Evolutionary conservation across 2,113 vertebrate genomes (phyloP), one percentile per base, ranked within the genome.

Genomic region (Rattus rattus): DNA sequence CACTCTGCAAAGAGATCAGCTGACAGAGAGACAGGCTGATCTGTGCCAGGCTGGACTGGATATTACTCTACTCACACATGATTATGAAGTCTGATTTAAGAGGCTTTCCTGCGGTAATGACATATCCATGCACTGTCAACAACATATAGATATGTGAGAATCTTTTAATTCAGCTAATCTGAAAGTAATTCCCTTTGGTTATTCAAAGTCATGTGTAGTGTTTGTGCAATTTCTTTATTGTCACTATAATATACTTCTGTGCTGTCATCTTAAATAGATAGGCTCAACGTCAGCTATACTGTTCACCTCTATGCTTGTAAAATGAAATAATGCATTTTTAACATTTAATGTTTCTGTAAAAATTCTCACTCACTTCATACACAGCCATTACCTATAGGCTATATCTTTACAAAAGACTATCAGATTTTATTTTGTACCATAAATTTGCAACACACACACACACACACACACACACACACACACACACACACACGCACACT

Each of bases 141-240:
- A 97, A 97, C 72, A 69, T 88, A 93, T 33, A 69, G 43, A 52
- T 54, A 86, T 87, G 95, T 67, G 88, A 96, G 79, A 87, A 94
- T 83, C 56, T 80, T 96, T 75, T 75, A n/a, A 95, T 97, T 97
- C 93, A 97, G 94, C 86, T 95, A 96, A 80, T 1, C 1, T 97
- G 52, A 96, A 96, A 96, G 75, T 85, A 97, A 92, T 94, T 93
- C 59, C 96, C 90, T 0, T 90, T 43, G 85, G 13, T 56, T 92
- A 93, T 88, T 96, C 5, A 94, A 65, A 52, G 92, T 56, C 49
- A 52, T 43, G 43, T 69, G 94, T 97, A 97, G 96, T 88, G 96
- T 1, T 87, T 12, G 17, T 56, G 69, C 70, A 91, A 63, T 94
- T 96, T 96, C 69, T 88, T 94, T 88, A 81, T 69, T 90, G 76